phyloP scores from a whole-genome alignment of 2,797 vertebrate genomes.

The Etheostoma nigrum region DNA sequence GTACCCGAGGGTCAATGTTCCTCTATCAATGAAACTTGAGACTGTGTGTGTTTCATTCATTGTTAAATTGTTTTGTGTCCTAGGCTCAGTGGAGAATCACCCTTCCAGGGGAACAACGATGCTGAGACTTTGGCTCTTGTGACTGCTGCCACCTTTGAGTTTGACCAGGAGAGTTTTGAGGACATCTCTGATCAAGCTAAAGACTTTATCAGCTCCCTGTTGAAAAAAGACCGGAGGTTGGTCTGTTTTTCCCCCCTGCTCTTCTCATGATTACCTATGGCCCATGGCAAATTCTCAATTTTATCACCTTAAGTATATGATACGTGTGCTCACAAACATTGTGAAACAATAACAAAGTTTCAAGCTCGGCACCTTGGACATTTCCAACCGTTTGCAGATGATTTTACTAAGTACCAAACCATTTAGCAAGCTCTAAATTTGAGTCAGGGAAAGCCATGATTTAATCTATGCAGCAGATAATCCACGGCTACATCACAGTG shows the following conservation, averaged over 20 bases:
- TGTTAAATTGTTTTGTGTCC: neutral
- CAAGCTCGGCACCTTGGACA: neutral
- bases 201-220: conserved; percentile 87
- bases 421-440: neutral
- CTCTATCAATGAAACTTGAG: neutral
- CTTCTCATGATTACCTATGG: neutral
- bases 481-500: neutral
- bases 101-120: conserved; percentile 89
- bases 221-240: conserved; percentile 87
- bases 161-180: conserved; percentile 87
- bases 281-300: neutral
- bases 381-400: conserved; percentile 2
- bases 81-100: conserved; percentile 92
- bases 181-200: conserved; percentile 90
- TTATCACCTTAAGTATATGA: neutral
- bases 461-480: neutral
- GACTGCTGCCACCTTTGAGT: conserved; percentile 85
- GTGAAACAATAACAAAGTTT: neutral
- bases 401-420: neutral
- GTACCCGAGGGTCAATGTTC: no score
- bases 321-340: neutral
- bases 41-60: neutral
- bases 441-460: neutral
- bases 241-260: neutral
- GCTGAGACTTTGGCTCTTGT: conserved; percentile 87